Conservation (phyloP, 2,888 invertebrate species). For the Alsophila aescularia region DNA sequence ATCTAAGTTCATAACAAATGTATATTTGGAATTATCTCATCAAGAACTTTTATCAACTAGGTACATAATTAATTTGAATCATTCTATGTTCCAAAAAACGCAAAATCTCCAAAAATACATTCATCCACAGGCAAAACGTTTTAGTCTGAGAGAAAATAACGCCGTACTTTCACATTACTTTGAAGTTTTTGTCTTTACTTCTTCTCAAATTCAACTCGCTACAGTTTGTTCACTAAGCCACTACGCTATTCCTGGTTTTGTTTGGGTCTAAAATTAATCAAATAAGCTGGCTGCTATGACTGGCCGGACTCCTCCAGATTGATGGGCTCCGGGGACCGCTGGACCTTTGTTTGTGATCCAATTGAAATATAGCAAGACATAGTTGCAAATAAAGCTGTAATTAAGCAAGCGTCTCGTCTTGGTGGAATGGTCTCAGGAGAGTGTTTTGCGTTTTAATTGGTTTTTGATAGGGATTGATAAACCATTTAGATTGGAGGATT, state of each 20-base stretch:
- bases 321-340: conserved; percentile 52
- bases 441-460: not conserved
- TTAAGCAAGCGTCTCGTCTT: conserved; percentile 1
- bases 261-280: conserved; percentile 67
- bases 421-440: not conserved
- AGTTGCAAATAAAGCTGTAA: conserved; percentile 8
- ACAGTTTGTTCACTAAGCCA: not conserved
- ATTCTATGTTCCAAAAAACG: too few relatives aligned
- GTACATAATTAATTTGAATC: too few relatives aligned
- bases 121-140: too few relatives aligned
- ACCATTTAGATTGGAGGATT: too few relatives aligned
- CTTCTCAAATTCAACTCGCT: not conserved
- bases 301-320: conserved; percentile 57
- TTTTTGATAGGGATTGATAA: not conserved
- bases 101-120: too few relatives aligned
- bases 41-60: too few relatives aligned
- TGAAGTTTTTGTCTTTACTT: too few relatives aligned
- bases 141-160: too few relatives aligned
- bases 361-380: conserved; percentile 20
- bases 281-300: conserved; percentile 62
- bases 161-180: too few relatives aligned
- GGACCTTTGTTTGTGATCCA: conserved; percentile 31
- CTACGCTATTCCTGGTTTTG: conserved; percentile 28
- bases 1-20: too few relatives aligned
- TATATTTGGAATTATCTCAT: too few relatives aligned